Base-by-base conservation (phyloP, 2,113 vertebrate genomes). In the Promerops cafer region DNA sequence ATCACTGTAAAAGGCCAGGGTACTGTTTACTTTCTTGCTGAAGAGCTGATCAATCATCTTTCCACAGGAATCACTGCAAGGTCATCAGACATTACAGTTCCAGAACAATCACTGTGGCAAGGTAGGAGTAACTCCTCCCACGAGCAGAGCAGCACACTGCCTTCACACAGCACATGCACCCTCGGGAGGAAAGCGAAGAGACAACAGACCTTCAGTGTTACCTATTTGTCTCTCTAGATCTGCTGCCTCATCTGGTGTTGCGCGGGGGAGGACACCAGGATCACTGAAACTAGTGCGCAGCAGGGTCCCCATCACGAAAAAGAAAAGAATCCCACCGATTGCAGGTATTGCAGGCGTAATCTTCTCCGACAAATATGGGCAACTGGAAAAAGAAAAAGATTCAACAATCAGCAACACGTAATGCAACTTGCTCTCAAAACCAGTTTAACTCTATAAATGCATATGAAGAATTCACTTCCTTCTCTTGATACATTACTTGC, bases 211-310 rank as follows among this genome's bases (percentile, higher is more conserved):
- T 92, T 93, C 83, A 11, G 68, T 90, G 95, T 99, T 99, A 99
- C 99, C 99, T 98, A 99, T 99, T 98, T 99, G 99, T 97, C 99
- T 98, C 97, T 99, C 99, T 97, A 99, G 98, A 98, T 99, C 99
- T 37, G 99, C 98, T 52, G 99, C 99, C 96, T 99, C 99, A 77
- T 99, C 99, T 21, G 98, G 98, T 16, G 98, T 99, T 95, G 99
- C 99, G 19, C 99, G 97, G 20, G 99, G 99, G 86, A 99, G 98
- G 94, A 99, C 99, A 65, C 99, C 99, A 7, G 99, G 99, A 91
- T 99, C 99, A 90, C 98, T 99, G 98, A 99, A 99, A 98, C 99
- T 99, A 83, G 99, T 99, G 53, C 99, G 98, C 56, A 99, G 98
- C 96, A 99, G 98, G 14, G 99, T 99, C 89, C 99, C 99, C 98